phyloP scores from a whole-genome alignment of 2,797 vertebrate genomes.

The Synaphobranchus kaupii region DNA sequence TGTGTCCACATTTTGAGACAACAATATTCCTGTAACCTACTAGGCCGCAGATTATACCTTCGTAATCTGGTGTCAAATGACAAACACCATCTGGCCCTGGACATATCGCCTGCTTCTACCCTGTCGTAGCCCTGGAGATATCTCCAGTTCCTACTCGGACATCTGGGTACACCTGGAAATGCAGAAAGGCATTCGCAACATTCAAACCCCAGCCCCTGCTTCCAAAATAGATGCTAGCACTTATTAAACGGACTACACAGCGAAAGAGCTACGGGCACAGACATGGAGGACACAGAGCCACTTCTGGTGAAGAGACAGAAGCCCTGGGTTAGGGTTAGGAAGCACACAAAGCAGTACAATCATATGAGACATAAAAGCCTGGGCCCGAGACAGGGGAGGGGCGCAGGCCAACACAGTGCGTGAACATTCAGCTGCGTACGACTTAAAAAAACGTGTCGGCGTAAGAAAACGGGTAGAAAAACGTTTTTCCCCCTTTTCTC shows the following conservation, averaged over 20 bases:
- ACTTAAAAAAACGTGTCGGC: slow-evolving; percentile 34
- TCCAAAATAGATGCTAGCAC: background rate
- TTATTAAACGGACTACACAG: slow-evolving; percentile 34
- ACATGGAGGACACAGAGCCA: background rate
- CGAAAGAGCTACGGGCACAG: slow-evolving; percentile 31
- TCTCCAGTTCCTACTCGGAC: background rate
- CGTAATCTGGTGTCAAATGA: background rate
- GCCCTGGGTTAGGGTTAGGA: slow-evolving; percentile 22
- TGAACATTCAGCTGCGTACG: slow-evolving; percentile 34
- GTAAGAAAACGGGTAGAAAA: slow-evolving; percentile 27
- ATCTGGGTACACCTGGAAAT: background rate
- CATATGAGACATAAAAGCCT: background rate
- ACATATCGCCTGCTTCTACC: background rate
- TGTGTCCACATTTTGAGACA: background rate
- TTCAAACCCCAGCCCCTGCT: background rate
- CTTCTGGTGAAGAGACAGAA: slow-evolving; percentile 13
- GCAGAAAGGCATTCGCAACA: background rate
- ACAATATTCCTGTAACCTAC: background rate
- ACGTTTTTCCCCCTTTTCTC: background rate
- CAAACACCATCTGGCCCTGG: background rate
- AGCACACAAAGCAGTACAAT: background rate
- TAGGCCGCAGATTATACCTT: background rate
- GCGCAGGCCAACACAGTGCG: slow-evolving; percentile 13
- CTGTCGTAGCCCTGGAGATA: background rate
- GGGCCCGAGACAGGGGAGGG: slow-evolving; percentile 5